Percentiles rank a stretch among this genome's conserved stretches.
Evolutionary conservation across 2,888 invertebrate species (phyloP).

Genomic region (Ariolimax columbianus): DNA sequence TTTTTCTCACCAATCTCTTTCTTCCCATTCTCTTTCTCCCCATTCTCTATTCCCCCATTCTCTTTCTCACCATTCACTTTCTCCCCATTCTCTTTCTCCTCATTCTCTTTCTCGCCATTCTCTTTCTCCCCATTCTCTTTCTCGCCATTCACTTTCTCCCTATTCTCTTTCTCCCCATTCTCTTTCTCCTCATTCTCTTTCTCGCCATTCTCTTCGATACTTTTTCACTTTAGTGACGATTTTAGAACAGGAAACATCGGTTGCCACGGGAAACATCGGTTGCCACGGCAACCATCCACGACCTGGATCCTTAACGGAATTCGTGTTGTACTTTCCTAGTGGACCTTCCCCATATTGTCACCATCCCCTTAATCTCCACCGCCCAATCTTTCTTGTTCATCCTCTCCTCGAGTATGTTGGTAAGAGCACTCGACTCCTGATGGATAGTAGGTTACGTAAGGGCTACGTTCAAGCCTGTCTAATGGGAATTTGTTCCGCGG

Average conservation of each 20-base stretch:
- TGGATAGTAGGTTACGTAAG: conserved; percentile 34
- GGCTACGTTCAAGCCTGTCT: not conserved
- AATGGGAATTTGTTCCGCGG: conserved; percentile 36
- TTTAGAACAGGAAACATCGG: conserved; percentile 14
- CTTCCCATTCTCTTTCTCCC: no score
- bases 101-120: no score
- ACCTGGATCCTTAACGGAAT: conserved; percentile 4
- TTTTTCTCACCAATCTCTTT: no score
- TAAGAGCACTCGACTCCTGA: conserved; percentile 12
- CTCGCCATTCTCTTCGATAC: not conserved
- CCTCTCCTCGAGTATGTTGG: not conserved
- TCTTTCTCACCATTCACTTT: no score
- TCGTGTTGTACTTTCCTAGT: conserved; percentile 2
- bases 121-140: no score
- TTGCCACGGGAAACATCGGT: conserved; percentile 18
- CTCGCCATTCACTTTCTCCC: no score
- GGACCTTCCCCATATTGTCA: not conserved
- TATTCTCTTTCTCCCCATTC: no score
- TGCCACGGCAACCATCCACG: conserved; percentile 24
- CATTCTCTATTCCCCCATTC: no score
- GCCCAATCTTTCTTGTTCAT: not conserved
- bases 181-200: not conserved
- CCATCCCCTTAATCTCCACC: conserved; percentile 5
- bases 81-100: no score
- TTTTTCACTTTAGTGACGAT: not conserved